A percentile compares a stretch with the other conserved stretches of the same genome.
phyloP scores from a whole-genome alignment of 2,113 vertebrate genomes.

The Columba janthina region DNA sequence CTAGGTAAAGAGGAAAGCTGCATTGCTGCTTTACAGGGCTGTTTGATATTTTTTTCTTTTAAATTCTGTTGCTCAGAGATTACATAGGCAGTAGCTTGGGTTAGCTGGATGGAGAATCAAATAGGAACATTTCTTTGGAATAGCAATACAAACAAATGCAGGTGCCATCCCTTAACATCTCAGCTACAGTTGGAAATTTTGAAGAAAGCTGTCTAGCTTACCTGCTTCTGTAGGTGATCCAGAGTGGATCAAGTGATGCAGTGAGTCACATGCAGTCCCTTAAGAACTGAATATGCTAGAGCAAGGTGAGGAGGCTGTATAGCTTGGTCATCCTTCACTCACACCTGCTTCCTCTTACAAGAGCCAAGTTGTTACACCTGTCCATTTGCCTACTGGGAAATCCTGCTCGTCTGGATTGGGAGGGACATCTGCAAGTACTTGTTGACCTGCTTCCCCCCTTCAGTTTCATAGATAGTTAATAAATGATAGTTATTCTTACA shows the following conservation, averaged over 20 bases:
- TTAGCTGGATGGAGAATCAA: background rate
- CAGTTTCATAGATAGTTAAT: background rate
- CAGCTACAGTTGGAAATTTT: background rate
- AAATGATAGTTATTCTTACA: background rate
- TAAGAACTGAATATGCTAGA: background rate
- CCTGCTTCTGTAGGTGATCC: background rate
- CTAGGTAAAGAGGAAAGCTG: background rate
- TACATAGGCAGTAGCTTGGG: background rate
- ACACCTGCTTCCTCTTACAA: background rate
- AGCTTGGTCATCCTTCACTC: background rate
- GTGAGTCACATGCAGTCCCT: fast-evolving
- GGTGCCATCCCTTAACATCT: background rate
- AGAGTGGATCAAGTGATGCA: background rate
- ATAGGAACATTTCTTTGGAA: background rate
- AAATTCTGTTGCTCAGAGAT: background rate
- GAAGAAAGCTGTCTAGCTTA: background rate
- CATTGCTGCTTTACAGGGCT: background rate
- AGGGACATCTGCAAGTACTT: background rate
- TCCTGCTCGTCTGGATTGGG: background rate
- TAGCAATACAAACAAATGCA: background rate
- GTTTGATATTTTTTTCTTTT: background rate
- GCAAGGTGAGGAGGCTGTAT: background rate
- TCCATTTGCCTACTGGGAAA: constrained; percentile 3
- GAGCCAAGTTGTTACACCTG: background rate
- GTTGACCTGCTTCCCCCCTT: background rate